Base-by-base conservation (phyloP, 2,888 invertebrate species). In the Liposcelis brunnea region DNA sequence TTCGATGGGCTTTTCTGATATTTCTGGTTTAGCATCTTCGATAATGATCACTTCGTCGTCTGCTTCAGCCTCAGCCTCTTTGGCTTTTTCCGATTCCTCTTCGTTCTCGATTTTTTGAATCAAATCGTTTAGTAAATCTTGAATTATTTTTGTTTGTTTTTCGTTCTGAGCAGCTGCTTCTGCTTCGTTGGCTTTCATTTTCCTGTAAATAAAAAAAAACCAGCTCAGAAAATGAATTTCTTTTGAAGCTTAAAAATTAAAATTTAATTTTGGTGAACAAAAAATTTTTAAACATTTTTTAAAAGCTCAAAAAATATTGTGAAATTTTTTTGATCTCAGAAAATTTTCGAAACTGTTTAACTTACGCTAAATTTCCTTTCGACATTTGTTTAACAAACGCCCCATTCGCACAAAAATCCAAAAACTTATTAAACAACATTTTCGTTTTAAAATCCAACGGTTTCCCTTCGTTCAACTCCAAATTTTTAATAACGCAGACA, bases 401-500 rank as follows among this genome's bases (percentile, higher is more conserved):
- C 45, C 68, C 65, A 14, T 59, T 59, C 1, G 66, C 61, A 40
- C 68, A 61, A 44, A 63, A 50, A 7, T 65, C 68, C 54, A 74
- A 69, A 57, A 68, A 75, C 50, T 66, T 68, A 52, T 62, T 68
- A 58, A 77, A 77, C 36, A 75, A 64, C 56, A 69, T 70, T 10
- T 73, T 78, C 2, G 72, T 62, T 38, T 68, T 72, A 51, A 63
- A 68, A 42, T 70, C 70, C 51, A 80, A 67, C 1, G 71, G 69
- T 61, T 79, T 78, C 42, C 75, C 77, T 56, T 80, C 81, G 53
- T 80, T 76, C 50, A 77, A 73, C 56, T 85, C 82, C 26, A 93
- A 67, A 60, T 79, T 82, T 63, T 90, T 93, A 4, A 93, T 66
- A 55, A 89, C 82, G n/a, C 84, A 80, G 0, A 87, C 81, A 60